Percentiles rank a stretch among this genome's conserved stretches.
Conservation (phyloP, 2,888 invertebrate genomes). For the Agrochola macilenta region DNA sequence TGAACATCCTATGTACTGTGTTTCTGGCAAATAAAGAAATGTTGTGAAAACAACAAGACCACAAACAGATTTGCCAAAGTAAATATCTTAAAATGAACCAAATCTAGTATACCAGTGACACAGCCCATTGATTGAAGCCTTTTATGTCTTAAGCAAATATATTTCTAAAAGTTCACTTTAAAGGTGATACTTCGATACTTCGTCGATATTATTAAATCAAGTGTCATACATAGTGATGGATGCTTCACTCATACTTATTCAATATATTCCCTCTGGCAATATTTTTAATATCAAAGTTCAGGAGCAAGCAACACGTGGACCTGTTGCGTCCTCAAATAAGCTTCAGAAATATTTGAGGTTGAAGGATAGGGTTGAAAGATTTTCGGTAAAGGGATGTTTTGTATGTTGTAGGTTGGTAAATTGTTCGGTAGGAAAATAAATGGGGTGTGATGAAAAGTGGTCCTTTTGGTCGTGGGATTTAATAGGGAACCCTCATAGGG, state of each 20-base stretch:
- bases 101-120: not conserved
- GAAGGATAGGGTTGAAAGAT: not conserved
- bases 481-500: too few relatives aligned
- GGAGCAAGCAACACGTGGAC: slow-evolving; percentile 48
- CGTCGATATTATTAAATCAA: slow-evolving; percentile 32
- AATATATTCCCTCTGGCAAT: slow-evolving; percentile 13
- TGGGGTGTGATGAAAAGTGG: too few relatives aligned
- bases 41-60: too few relatives aligned
- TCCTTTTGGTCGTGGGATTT: too few relatives aligned
- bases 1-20: not conserved
- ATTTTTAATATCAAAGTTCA: slow-evolving; percentile 42
- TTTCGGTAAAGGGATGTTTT: not conserved
- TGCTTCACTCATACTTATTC: slow-evolving; percentile 9
- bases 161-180: not conserved
- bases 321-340: slow-evolving; percentile 38
- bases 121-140: not conserved
- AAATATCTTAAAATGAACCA: not conserved
- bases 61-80: not conserved
- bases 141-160: not conserved
- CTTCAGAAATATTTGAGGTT: not conserved
- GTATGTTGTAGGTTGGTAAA: not conserved
- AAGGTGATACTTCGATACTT: too few relatives aligned
- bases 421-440: too few relatives aligned
- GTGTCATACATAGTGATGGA: slow-evolving; percentile 44
- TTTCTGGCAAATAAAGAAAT: not conserved